Evolutionary conservation across 1,140 invertebrate species (phyloP), one percentile per base, ranked within the genome.

Genomic region (Trinorchestia longiramus): DNA sequence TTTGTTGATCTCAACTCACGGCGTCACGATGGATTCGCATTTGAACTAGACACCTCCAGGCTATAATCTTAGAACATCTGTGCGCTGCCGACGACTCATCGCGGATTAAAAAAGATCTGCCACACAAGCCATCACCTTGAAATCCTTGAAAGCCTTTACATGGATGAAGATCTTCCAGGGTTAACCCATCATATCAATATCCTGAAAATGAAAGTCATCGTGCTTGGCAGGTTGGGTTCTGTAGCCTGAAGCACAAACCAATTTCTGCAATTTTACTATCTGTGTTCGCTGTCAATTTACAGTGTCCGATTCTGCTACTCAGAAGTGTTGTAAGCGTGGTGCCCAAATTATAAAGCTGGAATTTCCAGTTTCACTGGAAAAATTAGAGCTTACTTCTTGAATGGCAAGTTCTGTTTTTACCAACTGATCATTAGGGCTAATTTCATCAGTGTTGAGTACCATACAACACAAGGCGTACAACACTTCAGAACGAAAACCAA

Each of bases 161-260:
- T 42, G n/a, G 88, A 90, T 90, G 88, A 90, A 90, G 88, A 90
- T 43, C 88, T 90, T 43, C 11, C 88, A 90, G 88, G 88, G 3
- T 41, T 90, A 41, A 15, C 88, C 88, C 43, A 90, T 42, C 88
- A 42, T 42, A 43, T 90, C 43, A 90, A 90, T 90, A 42, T 90
- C 88, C 43, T 90, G n/a, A 41, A 90, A 90, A 90, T 90, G 88
- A 77, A 77, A 77, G 62, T 77, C 62, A 77, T 77, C 11, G 15
- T 36, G 62, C 62, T 77, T 77, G 62, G 62, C 62, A 77, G 62
- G 62, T 77, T 77, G 11, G 62, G 36, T 11, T 77, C 62, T 77
- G 15, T 77, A 19, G 62, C 62, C 62, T 77, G 15, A 28, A 36
- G 62, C 62, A 77, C 15, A 77, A 77, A 77, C 28, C 62, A 77